phyloP scores from a whole-genome alignment of 2,113 vertebrate species.

The Pelusios castaneus region DNA sequence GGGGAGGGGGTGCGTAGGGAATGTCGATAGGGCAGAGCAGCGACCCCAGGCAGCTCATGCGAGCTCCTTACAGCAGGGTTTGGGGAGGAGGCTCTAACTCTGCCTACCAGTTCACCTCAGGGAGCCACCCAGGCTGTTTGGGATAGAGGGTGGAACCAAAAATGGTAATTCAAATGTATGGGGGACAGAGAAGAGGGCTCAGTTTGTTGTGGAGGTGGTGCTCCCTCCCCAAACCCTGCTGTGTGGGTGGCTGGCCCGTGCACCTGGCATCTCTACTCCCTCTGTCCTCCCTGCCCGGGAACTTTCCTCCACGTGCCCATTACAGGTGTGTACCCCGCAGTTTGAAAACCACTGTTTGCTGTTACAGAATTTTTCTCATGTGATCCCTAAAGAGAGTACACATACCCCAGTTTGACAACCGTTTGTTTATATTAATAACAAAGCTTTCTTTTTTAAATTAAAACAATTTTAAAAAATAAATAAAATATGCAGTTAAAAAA shows the following conservation, averaged over 20 bases:
- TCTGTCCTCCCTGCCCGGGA: not conserved
- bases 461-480: not conserved
- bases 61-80: not conserved
- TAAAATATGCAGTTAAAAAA: not conserved
- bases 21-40: not conserved
- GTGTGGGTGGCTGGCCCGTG: not conserved
- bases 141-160: not conserved
- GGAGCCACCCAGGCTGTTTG: not conserved
- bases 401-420: not conserved
- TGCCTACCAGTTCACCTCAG: not conserved
- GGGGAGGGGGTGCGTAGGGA: not conserved
- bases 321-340: not conserved
- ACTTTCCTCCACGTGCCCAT: not conserved
- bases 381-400: not conserved
- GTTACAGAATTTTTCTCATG: not conserved
- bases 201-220: not conserved
- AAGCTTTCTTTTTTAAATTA: not conserved
- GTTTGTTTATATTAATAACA: not conserved
- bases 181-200: not conserved
- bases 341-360: not conserved
- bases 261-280: not conserved
- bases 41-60: not conserved
- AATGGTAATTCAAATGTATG: not conserved
- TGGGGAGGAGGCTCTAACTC: not conserved
- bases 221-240: not conserved